Base-by-base conservation (phyloP, 2,797 vertebrate genomes). In the Philypnodon macrostomus region DNA sequence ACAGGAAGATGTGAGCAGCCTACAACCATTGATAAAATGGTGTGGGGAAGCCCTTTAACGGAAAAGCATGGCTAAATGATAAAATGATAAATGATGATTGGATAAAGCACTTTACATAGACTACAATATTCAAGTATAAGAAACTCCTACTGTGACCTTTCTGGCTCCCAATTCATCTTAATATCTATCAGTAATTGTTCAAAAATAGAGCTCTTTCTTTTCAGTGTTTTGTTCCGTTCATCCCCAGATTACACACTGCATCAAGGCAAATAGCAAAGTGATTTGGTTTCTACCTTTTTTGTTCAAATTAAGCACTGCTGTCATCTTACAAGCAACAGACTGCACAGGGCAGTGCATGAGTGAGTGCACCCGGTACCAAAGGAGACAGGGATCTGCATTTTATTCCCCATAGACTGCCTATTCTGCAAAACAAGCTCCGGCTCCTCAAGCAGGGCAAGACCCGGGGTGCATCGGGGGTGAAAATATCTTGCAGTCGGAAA, bases 341-440 rank as follows among this genome's bases (percentile, higher is more conserved):
- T 58, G 58, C 37, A 58, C 63, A 29, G 40, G 62, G 50, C 53
- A 23, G 30, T 17, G 41, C 60, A 59, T 73, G 74, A 77, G 30
- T 70, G 64, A 75, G 65, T 54, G 60, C 63, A 58, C 53, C 23
- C 48, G 46, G 57, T 35, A 77, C 53, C 45, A 49, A 58, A 72
- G 67, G 61, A 76, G 77, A 83, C 66, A 68, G 75, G 53, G 79
- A 83, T 86, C 78, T 75, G 71, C 70, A 73, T 82, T 81, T 82
- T 73, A 75, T 72, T 83, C 76, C 74, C 74, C n/a, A 30, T 18
- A 38, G 59, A 67, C 71, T 70, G 33, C 52, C 64, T 60, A 31
- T 45, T 66, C 48, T 50, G 53, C 76, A 77, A 55, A 66, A 58
- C 53, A 38, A 57, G 63, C 56, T 64, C 53, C 61, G n/a, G 47